phyloP scores from a whole-genome alignment of 2,888 invertebrate genomes.

The Pimpla rufipes region DNA sequence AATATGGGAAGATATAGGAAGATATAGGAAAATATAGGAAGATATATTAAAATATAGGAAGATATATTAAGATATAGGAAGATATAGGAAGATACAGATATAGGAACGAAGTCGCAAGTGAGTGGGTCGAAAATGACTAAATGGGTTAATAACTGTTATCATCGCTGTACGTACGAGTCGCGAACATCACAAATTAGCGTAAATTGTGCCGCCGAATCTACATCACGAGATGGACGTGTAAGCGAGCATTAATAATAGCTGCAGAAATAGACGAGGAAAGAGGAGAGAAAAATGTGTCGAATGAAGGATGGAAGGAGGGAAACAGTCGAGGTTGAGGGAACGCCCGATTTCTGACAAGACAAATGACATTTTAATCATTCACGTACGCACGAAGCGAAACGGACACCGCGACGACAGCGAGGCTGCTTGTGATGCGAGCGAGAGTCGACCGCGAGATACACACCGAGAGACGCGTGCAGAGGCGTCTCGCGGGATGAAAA shows the following conservation, averaged over 20 bases:
- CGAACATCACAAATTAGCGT: not conserved
- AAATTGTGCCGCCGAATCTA: not conserved
- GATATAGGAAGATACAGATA: not conserved
- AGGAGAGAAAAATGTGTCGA: not conserved
- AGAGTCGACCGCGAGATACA: not conserved
- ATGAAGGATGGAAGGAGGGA: not conserved
- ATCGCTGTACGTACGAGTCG: not conserved
- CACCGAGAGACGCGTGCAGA: not conserved
- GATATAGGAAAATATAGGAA: too few species aligned
- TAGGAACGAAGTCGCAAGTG: not conserved
- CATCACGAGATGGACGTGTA: not conserved
- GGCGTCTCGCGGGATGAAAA: slow-evolving; percentile 10
- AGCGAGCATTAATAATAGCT: not conserved
- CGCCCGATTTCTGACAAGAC: slow-evolving; percentile 65
- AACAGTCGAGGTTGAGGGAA: slow-evolving; percentile 13
- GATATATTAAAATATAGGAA: too few species aligned
- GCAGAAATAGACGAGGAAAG: not conserved
- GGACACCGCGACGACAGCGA: not conserved
- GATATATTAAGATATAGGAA: too few species aligned
- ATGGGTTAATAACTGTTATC: slow-evolving; percentile 5
- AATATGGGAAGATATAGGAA: too few species aligned
- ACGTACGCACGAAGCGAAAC: not conserved
- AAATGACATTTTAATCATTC: slow-evolving; percentile 76
- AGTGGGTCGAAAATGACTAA: slow-evolving; percentile 15
- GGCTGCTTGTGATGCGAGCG: not conserved